Evolutionary conservation across 2,797 vertebrate species (phyloP).

Genomic region (Neosalanx taihuensis): DNA sequence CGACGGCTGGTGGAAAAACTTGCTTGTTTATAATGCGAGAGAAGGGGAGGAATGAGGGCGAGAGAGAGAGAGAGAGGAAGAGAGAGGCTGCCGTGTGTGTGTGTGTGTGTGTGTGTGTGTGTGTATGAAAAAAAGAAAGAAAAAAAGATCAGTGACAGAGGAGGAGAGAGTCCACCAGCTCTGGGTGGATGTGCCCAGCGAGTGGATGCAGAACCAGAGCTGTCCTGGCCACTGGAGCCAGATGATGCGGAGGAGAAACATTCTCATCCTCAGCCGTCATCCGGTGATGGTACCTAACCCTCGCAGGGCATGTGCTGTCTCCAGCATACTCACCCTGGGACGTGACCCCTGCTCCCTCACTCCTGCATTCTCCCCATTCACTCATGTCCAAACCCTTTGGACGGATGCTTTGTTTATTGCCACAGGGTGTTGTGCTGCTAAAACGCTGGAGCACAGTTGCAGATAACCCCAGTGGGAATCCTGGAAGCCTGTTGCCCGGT

Average conservation of each 20-base stretch:
- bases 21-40: slow-evolving; percentile 6
- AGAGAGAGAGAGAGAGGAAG: background rate
- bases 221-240: too few relatives aligned
- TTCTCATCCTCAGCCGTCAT: background rate
- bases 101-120: background rate
- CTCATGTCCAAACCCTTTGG: background rate
- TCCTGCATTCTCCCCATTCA: background rate
- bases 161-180: too few relatives aligned
- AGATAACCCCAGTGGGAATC: background rate
- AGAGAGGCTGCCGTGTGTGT: background rate
- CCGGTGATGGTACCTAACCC: background rate
- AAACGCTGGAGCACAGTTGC: background rate
- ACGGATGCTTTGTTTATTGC: background rate
- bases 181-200: too few relatives aligned
- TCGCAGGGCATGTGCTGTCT: background rate
- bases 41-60: background rate
- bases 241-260: background rate
- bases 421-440: background rate
- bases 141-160: too few relatives aligned
- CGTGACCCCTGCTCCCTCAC: background rate
- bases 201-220: too few relatives aligned
- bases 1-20: slow-evolving; percentile 32
- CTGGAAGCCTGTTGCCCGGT: background rate
- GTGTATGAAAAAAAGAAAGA: background rate
- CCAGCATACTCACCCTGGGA: background rate